Evolutionary conservation across 2,113 vertebrate species (phyloP), one percentile per base, ranked within the genome.

Genomic region (Hippocampus barbouri): DNA sequence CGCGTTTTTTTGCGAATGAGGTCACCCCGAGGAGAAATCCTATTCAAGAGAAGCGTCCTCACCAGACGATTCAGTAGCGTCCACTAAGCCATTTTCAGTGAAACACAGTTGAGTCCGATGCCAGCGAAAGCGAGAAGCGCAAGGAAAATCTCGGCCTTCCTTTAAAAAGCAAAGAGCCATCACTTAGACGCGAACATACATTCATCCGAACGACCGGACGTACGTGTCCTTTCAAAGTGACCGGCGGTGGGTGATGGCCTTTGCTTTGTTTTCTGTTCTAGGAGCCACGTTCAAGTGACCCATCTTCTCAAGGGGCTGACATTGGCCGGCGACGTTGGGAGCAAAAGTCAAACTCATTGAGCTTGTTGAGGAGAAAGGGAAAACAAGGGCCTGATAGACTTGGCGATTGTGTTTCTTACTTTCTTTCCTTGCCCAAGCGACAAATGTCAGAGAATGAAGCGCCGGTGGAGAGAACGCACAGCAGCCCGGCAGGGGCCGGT

Each of bases 401-500:
- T 30, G 2, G 2, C 2, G 5, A 0, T 38, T 38, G 34, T n/a
- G 16, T 4, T 34, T 60, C 54, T 20, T 38, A 70, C 62, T 21
- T 18, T 51, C 3, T 38, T 2, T 47, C 27, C 27, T 57, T 14
- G 43, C 12, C 10, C 41, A 67, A 25, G 23, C 45, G 34, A n/a
- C 8, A 51, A 54, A 18, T 54, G 45, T 54, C 59, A 56, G 43
- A 62, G 45, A 68, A 45, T 5, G 57, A 7, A 16, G 68, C 77
- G 49, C 66, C 8, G 18, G 51, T 62, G 21, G 11, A 67, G 80
- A 79, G 66, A 83, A 87, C 87, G 80, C 81, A 56, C 81, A 61
- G 70, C 79, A 73, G 79, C 73, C 70, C 70, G 76, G 75, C 82
- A 84, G 85, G 87, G 89, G 88, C 80, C 82, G 75, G 63, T 87